These are phyloP conservation scores for Pandemis heparana DNA, from an alignment of 2,888 invertebrate genomes.

Conservation along the genomic window DNA sequence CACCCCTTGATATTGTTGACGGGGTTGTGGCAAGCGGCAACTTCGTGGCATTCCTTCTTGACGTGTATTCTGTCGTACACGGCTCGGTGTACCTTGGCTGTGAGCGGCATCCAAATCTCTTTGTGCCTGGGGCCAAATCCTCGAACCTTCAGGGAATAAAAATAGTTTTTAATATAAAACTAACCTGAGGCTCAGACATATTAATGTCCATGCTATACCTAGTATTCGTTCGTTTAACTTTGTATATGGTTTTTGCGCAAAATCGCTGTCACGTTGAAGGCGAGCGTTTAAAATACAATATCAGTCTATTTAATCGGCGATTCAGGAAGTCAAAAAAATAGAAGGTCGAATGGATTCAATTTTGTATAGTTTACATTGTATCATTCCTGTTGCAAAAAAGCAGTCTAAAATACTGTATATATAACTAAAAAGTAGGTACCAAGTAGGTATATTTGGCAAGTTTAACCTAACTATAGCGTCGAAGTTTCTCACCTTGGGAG, in stretches of 20 bases:
- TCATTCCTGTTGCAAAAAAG: neutral
- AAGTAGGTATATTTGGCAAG: neutral
- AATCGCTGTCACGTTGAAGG: slow-evolving; percentile 9
- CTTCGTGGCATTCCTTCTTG: slow-evolving; percentile 76
- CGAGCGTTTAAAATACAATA: neutral
- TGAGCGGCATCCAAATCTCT: slow-evolving; percentile 79
- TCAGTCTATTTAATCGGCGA: slow-evolving; percentile 1
- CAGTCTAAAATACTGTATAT: neutral
- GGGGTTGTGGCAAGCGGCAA: slow-evolving; percentile 75
- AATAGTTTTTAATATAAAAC: too few relatives aligned
- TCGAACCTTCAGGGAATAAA: slow-evolving; percentile 63
- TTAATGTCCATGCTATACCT: neutral
- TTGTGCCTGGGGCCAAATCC: slow-evolving; percentile 77
- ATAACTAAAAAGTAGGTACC: neutral
- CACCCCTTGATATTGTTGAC: slow-evolving; percentile 77
- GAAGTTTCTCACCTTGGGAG: slow-evolving; percentile 63
- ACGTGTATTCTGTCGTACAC: slow-evolving; percentile 76
- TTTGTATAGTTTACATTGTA: neutral
- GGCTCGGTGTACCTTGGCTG: slow-evolving; percentile 63
- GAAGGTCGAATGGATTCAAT: neutral
- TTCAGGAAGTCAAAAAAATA: neutral
- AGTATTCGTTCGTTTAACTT: neutral
- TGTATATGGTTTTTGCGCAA: neutral
- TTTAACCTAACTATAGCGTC: too few relatives aligned
- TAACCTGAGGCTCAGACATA: neutral